phyloP scores from a whole-genome alignment of 2,797 vertebrate genomes.

The Chaenodraco wilsoni region DNA sequence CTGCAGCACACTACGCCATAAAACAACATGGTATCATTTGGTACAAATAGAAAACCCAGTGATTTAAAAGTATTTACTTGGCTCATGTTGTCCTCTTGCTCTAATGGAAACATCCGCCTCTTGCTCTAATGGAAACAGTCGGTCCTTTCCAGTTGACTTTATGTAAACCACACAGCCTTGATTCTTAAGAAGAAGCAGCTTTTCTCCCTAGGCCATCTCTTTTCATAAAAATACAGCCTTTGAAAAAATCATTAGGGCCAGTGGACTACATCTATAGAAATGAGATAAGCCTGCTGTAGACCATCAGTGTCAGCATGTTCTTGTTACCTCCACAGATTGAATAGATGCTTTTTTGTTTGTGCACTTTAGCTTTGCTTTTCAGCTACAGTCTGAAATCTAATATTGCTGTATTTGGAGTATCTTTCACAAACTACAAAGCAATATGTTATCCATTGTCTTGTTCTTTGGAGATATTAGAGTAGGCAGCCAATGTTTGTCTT shows the following conservation, averaged over 20 bases:
- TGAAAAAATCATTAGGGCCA: constrained; percentile 4
- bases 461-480: not conserved
- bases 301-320: constrained; percentile 7
- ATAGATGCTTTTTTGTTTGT: not conserved
- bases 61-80: not conserved
- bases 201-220: not conserved
- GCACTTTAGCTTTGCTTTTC: constrained; percentile 1
- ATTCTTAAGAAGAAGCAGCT: constrained; percentile 9
- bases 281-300: not conserved
- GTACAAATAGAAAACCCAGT: not conserved
- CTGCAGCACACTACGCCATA: not conserved
- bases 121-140: not conserved
- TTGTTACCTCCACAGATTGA: constrained; percentile 16
- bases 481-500: constrained; percentile 1
- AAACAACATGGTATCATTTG: not conserved
- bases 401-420: not conserved
- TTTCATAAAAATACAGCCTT: constrained; percentile 14
- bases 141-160: not conserved
- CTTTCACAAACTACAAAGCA: not conserved
- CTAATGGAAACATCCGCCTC: not conserved
- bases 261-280: not conserved
- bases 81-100: not conserved
- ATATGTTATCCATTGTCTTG: constrained; percentile 1
- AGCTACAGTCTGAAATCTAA: constrained; percentile 1
- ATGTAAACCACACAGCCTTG: not conserved